These are phyloP conservation scores for Spizaetus ornatus DNA, from an alignment of 2,113 vertebrate species.

Conservation along the genomic window DNA sequence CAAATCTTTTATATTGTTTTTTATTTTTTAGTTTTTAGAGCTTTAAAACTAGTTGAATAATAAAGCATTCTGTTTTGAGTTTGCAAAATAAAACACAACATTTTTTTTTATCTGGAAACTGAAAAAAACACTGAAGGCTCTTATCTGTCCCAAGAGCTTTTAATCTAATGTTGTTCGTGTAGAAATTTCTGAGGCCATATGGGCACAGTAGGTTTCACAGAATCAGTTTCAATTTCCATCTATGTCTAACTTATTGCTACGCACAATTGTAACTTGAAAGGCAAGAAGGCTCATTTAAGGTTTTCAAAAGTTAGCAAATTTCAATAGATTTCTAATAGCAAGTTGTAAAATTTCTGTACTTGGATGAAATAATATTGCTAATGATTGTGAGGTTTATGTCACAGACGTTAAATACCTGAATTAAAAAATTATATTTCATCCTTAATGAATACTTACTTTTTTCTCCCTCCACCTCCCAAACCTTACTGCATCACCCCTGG, in stretches of 20 bases:
- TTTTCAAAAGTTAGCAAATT: not conserved
- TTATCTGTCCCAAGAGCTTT: not conserved
- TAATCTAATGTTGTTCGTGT: not conserved
- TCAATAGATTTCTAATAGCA: not conserved
- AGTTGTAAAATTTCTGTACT: not conserved
- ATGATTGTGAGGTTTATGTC: not conserved
- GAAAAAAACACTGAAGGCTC: not conserved
- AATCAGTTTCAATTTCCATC: not conserved
- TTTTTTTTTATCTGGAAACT: not conserved
- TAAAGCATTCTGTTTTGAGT: not conserved
- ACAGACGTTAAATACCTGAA: not conserved
- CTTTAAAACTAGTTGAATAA: not conserved
- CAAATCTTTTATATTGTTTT: not conserved
- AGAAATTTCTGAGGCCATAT: slow-evolving; percentile 17
- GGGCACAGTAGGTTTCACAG: slow-evolving; percentile 2
- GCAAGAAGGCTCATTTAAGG: not conserved
- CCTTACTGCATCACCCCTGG: not conserved
- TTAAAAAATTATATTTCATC: not conserved
- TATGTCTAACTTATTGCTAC: not conserved
- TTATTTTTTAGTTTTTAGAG: not conserved
- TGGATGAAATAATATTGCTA: not conserved
- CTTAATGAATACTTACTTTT: not conserved
- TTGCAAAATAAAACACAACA: not conserved
- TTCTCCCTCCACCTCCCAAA: not conserved
- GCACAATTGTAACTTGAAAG: not conserved